Percentiles rank a stretch among this genome's conserved stretches.
Conservation (phyloP, 2,888 invertebrate species). For the Ophioninae sp. region DNA sequence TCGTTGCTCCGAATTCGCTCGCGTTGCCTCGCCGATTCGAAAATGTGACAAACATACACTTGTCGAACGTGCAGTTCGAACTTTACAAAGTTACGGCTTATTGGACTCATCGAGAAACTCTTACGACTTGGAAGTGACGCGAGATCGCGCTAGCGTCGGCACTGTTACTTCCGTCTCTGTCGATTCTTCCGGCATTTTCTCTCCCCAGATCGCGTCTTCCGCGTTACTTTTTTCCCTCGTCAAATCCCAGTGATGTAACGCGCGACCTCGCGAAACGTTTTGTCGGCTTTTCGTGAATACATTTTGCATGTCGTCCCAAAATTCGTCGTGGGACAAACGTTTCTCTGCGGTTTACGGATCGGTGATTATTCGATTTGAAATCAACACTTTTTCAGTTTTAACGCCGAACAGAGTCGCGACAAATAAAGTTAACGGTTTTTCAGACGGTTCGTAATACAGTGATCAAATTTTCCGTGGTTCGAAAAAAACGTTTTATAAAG, state of each 20-base stretch:
- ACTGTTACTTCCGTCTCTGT: constrained; percentile 1
- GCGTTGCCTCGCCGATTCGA: constrained; percentile 10
- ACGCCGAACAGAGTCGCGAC: neutral
- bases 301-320: constrained; percentile 68
- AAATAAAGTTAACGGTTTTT: neutral
- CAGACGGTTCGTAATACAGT: neutral
- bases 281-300: constrained; percentile 63
- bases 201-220: neutral
- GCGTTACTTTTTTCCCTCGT: constrained; percentile 25
- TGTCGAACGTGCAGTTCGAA: neutral
- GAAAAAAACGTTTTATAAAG: neutral
- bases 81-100: neutral
- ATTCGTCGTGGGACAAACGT: constrained; percentile 65
- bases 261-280: constrained; percentile 63
- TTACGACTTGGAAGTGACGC: constrained; percentile 39
- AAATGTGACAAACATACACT: neutral
- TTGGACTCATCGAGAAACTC: neutral
- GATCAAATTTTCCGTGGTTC: neutral
- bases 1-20: constrained; percentile 22
- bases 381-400: neutral
- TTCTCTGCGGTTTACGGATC: constrained; percentile 60
- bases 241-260: constrained; percentile 69
- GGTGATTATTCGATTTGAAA: neutral
- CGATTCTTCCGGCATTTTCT: constrained; percentile 1
- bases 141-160: constrained; percentile 13